phyloP scores from a whole-genome alignment of 2,797 vertebrate species.

The Anabacerthia variegaticeps region DNA sequence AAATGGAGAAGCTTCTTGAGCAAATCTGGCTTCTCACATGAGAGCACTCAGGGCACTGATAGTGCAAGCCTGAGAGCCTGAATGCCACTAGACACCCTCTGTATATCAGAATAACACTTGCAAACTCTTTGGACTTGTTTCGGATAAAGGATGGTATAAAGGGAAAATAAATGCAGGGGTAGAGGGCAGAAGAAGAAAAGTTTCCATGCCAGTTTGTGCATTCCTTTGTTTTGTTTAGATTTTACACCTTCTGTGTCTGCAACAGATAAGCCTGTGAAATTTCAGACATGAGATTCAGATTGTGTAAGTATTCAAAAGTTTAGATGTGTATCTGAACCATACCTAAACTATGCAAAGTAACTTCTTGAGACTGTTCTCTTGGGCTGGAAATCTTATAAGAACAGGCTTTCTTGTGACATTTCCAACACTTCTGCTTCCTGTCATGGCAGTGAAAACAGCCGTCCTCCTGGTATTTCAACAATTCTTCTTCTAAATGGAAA shows the following conservation, averaged over 20 bases:
- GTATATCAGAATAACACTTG: neutral
- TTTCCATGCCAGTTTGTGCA: neutral
- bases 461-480: neutral
- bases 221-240: neutral
- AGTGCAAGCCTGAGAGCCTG: neutral
- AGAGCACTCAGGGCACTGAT: neutral
- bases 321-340: neutral
- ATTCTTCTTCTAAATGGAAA: constrained; percentile 55
- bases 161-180: neutral
- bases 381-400: constrained; percentile 25
- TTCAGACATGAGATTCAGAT: neutral
- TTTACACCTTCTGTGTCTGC: neutral
- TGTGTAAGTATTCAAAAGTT: neutral
- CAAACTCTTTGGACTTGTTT: neutral
- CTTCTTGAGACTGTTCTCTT: neutral
- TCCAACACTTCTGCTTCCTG: constrained; percentile 60
- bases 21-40: neutral
- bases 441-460: constrained; percentile 51
- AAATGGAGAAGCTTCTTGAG: neutral
- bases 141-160: neutral
- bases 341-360: neutral
- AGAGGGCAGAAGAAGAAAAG: neutral
- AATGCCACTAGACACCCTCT: neutral
- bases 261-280: neutral
- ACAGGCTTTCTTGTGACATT: constrained; percentile 1